Conservation (phyloP, 2,888 invertebrate species). For the Stenurella melanura region DNA sequence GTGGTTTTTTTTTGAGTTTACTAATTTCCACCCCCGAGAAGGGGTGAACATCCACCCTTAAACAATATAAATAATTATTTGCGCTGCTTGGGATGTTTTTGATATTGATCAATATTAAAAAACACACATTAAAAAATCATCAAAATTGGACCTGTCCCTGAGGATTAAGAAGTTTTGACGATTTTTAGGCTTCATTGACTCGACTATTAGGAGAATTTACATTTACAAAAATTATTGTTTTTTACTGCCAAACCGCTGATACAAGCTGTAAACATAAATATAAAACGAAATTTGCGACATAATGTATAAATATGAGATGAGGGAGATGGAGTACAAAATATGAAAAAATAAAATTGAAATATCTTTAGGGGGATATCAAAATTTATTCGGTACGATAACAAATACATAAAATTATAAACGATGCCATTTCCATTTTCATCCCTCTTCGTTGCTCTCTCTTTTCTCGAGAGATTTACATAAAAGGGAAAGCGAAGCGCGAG, state of each 20-base stretch:
- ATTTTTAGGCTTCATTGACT: too few species aligned
- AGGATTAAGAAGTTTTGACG: too few species aligned
- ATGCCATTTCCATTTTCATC: slow-evolving; percentile 24
- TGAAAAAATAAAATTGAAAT: slow-evolving; percentile 38
- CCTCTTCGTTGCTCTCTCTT: not conserved
- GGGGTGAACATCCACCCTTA: too few species aligned
- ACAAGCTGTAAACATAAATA: slow-evolving; percentile 30
- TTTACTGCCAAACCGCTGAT: slow-evolving; percentile 5
- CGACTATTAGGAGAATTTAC: too few species aligned
- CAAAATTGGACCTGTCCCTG: too few species aligned
- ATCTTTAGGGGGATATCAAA: slow-evolving; percentile 14
- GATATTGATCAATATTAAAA: too few species aligned
- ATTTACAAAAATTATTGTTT: not conserved
- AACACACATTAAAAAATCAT: too few species aligned
- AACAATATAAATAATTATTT: too few species aligned
- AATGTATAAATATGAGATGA: not conserved
- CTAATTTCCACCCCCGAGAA: too few species aligned
- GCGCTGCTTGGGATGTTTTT: too few species aligned
- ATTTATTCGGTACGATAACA: slow-evolving; percentile 37
- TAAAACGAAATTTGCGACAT: slow-evolving; percentile 9
- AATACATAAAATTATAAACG: slow-evolving; percentile 38
- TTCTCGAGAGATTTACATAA: slow-evolving; percentile 15
- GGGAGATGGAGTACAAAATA: slow-evolving; percentile 16
- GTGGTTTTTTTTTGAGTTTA: too few species aligned
- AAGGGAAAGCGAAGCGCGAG: slow-evolving; percentile 8